Evolutionary conservation across 2,797 vertebrate genomes (phyloP), one percentile per base, ranked within the genome.

Genomic region (Loriculus beryllinus): DNA sequence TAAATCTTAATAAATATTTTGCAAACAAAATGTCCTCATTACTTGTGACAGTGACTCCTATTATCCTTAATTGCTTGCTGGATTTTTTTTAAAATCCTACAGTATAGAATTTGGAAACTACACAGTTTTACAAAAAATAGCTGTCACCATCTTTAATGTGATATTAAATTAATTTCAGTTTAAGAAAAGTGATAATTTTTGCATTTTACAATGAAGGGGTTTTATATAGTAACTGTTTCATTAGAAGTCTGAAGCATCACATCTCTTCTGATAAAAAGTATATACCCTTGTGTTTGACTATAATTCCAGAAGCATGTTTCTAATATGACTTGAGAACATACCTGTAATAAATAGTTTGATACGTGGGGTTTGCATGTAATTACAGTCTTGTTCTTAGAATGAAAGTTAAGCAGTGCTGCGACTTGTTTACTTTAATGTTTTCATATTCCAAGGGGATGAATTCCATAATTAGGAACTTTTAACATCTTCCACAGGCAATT

Each of bases 1-100:
- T 90, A 95, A 86, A 85, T 90, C 22, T 70, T 57, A 40, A 17
- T 74, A 80, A 52, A 31, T 45, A 72, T 70, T 95, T 96, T 95
- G 23, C 28, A 60, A 47, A 90, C 72, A 92, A 67, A 63, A 67
- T 93, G 49, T 33, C 35, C 16, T 89, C 37, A 76, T 88, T 80
- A 77, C 28, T 87, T 76, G 9, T 81, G 47, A 47, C 1, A 8
- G 25, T 57, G 74, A 40, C 23, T 45, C 31, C 78, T 72, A 15
- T 93, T 95, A 94, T 90, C 65, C 57, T 81, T 75, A 89, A 82
- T 43, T 89, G 21, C 10, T 76, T 89, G 60, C 78, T 48, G 43
- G 9, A 9, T 31, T 57, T 91, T 33, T 31, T 12, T 9, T 52
- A 71, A 94, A 89, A 70, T 62, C 23, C 31, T 25, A 76, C 62